Evolutionary conservation across 2,888 invertebrate species (phyloP), one percentile per base, ranked within the genome.

Genomic region (Synergus itoensis): DNA sequence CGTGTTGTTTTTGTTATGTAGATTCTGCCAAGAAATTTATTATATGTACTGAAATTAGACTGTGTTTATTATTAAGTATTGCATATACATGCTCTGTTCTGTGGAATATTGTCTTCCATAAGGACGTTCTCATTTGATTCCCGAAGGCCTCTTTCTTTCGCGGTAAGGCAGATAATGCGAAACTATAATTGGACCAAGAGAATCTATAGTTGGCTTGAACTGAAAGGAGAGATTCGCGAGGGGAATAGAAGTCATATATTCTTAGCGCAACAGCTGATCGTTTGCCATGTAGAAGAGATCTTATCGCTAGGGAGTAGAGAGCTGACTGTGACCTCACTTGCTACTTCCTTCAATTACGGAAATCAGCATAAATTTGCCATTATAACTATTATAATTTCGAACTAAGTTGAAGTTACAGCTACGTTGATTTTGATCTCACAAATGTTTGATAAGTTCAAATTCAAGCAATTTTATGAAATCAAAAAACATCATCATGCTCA

Each of bases 291-390:
- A 73, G 69, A 73, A 28, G 69, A 73, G 69, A 73, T 53, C 69
- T 73, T 73, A 73, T 73, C 69, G 18, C 69, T 12, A 36, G 69
- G 53, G 69, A 73, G 4, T 60, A 60, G 16, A 53, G 28, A 73
- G 69, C 28, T 43, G 41, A 65, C 69, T 73, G 48, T 28, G 69
- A 73, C 53, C 69, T 73, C 69, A 73, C 65, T 65, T 65, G 18
- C 69, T 73, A 73, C 69, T 73, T 73, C 53, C 69, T 73, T 73
- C 69, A 73, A 73, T 73, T 73, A 73, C 69, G 48, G 69, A 53
- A 53, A 73, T 73, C 48, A 48, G 48, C 69, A 73, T 73, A 73
- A 73, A 73, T 73, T 73, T 53, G 28, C 14, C 53, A 48, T 73
- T 73, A 73, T 73, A 73, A n/a, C 48, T 41, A 41, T 65, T 41